A percentile compares a stretch with the other conserved stretches of the same genome.
Evolutionary conservation across 2,797 vertebrate species (phyloP).

Genomic region (Sebastes oblongus): DNA sequence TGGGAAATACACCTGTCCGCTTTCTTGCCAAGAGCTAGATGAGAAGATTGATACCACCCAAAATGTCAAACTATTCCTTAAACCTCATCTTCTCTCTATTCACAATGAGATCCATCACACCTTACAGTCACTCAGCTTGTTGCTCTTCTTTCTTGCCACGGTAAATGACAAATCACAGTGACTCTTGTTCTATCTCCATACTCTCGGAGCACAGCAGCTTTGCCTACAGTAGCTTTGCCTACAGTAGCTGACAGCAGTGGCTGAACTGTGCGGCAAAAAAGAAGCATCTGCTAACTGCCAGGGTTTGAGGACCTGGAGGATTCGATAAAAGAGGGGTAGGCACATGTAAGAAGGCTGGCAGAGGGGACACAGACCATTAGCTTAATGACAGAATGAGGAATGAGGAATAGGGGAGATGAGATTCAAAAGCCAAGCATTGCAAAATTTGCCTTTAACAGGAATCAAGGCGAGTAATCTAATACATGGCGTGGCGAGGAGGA

Average conservation of each 20-base stretch:
- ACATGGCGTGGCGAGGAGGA: constrained; percentile 60
- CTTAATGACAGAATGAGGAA: constrained; percentile 89
- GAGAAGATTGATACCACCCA: background rate
- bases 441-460: constrained; percentile 79
- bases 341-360: constrained; percentile 82
- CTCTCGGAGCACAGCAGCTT: constrained; percentile 33
- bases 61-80: constrained; percentile 2
- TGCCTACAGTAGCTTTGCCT: constrained; percentile 30
- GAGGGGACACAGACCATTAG: constrained; percentile 88
- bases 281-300: constrained; percentile 81
- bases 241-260: constrained; percentile 30
- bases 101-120: background rate
- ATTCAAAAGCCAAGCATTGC: constrained; percentile 81
- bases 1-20: background rate
- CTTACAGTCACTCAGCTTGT: background rate
- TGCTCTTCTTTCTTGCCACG: constrained; percentile 1
- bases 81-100: background rate
- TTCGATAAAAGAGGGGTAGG: constrained; percentile 78
- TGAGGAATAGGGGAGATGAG: constrained; percentile 75
- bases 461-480: constrained; percentile 78
- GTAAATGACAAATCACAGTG: constrained; percentile 42
- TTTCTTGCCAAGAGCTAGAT: background rate
- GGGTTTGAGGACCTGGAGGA: constrained; percentile 77
- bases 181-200: constrained; percentile 22
- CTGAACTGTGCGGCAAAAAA: constrained; percentile 64